Evolutionary conservation across 1,140 invertebrate genomes (phyloP).

Genomic region (Melanaphis sacchari): DNA sequence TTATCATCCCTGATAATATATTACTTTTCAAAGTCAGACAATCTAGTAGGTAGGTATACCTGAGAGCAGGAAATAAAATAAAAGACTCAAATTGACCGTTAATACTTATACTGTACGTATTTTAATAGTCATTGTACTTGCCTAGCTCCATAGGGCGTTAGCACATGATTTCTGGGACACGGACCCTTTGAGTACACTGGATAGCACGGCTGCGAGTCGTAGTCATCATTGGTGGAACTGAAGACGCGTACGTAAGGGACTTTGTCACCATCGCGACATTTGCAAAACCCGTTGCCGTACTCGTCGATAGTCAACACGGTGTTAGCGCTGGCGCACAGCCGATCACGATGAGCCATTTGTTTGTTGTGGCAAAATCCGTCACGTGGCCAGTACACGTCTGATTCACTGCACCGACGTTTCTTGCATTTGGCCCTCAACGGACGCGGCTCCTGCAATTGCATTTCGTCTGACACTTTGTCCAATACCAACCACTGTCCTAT

Average conservation of each 20-base stretch:
- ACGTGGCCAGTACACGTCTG: slow-evolving; percentile 26
- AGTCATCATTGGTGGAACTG: neutral
- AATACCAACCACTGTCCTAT: slow-evolving; percentile 49
- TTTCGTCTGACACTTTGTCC: neutral
- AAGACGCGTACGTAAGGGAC: neutral
- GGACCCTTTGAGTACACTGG: slow-evolving; percentile 16
- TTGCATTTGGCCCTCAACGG: neutral
- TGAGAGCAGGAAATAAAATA: neutral
- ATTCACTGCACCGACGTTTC: slow-evolving; percentile 35
- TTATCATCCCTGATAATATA: too few relatives aligned
- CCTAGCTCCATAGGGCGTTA: neutral
- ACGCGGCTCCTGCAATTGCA: neutral
- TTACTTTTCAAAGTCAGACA: too few relatives aligned
- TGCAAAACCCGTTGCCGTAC: slow-evolving; percentile 13
- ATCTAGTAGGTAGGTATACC: too few relatives aligned
- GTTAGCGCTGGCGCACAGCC: neutral
- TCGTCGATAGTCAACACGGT: neutral
- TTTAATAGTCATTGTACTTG: neutral
- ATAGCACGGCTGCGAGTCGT: neutral
- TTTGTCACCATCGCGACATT: neutral
- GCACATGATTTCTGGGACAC: neutral
- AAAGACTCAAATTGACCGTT: neutral
- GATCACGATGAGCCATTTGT: neutral
- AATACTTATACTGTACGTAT: neutral
- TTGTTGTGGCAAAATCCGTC: slow-evolving; percentile 36